Evolutionary conservation across 1,140 invertebrate species (phyloP).

Genomic region (Microvelia longipes): DNA sequence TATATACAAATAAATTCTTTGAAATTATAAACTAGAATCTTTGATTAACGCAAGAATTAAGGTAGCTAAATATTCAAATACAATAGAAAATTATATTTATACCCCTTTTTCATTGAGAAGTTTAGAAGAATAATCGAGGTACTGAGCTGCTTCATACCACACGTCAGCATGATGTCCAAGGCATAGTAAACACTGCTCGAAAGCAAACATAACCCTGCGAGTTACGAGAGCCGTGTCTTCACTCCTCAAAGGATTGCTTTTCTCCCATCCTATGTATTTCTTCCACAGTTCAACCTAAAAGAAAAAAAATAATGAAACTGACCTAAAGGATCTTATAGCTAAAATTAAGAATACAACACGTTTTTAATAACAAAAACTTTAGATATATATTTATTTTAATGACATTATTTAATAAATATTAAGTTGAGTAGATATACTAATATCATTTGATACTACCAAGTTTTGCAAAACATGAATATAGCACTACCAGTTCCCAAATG

Average conservation of each 20-base stretch:
- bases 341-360: not conserved
- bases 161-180: conserved; percentile 95
- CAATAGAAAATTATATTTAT: too few species aligned
- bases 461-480: too few species aligned
- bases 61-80: too few species aligned
- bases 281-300: conserved; percentile 93
- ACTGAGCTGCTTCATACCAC: conserved; percentile 96
- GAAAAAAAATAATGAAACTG: not conserved
- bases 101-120: conserved; percentile 86
- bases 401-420: too few species aligned
- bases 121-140: conserved; percentile 85
- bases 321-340: not conserved
- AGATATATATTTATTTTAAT: too few species aligned
- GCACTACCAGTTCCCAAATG: too few species aligned
- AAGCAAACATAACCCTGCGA: conserved; percentile 92
- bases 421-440: too few species aligned
- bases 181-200: conserved; percentile 92
- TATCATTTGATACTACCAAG: too few species aligned
- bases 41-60: too few species aligned
- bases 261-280: conserved; percentile 96
- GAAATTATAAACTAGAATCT: too few species aligned
- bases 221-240: conserved; percentile 90
- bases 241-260: conserved; percentile 84
- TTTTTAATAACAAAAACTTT: too few species aligned
- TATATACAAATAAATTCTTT: too few species aligned